Evolutionary conservation across 2,113 vertebrate species (phyloP).

Genomic region (Melanerpes formicivorus): DNA sequence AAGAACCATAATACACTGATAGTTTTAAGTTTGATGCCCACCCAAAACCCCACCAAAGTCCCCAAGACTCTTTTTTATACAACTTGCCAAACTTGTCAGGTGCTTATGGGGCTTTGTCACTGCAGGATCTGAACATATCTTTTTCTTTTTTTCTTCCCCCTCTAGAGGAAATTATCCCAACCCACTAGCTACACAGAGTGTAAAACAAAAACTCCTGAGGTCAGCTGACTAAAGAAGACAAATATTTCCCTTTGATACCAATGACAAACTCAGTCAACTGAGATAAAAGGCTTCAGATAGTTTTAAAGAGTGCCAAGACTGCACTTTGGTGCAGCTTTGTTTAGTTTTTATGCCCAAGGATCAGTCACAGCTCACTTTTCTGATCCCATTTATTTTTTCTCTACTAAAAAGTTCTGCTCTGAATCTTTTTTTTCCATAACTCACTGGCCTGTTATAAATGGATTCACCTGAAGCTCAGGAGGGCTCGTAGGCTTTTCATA

Average conservation of each 20-base stretch:
- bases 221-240: slow-evolving; percentile 44
- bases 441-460: neutral
- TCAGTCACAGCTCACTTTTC: neutral
- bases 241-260: slow-evolving; percentile 45
- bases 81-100: neutral
- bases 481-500: neutral
- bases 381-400: neutral
- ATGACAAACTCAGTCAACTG: neutral
- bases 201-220: slow-evolving; percentile 13
- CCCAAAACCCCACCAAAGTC: neutral
- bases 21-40: neutral
- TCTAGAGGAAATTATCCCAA: neutral
- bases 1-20: neutral
- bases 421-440: neutral
- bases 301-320: neutral
- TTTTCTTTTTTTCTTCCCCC: neutral
- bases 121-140: neutral
- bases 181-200: neutral
- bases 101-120: neutral
- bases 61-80: neutral
- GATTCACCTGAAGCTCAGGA: neutral
- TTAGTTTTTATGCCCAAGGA: neutral
- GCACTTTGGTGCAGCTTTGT: neutral
- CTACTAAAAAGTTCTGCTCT: neutral
- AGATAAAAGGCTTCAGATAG: slow-evolving; percentile 28